Evolutionary conservation across 2,888 invertebrate genomes (phyloP), one percentile per base, ranked within the genome.

Genomic region (Nudaria mundana): DNA sequence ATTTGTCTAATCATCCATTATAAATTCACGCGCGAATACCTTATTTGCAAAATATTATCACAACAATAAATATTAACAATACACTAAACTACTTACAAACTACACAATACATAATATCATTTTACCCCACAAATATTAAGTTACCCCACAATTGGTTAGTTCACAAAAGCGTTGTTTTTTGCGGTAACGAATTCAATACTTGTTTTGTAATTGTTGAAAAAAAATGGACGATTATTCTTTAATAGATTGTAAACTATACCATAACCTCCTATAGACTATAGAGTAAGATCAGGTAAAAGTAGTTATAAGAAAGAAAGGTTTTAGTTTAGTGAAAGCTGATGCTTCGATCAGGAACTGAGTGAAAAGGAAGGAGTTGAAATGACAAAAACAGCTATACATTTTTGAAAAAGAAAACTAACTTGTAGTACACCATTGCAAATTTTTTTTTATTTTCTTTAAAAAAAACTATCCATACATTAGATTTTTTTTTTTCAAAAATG

Each of bases 1-100:
- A 22, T 25, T 22, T 26, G 16, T 38, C 15, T 25, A 40, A 18
- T 23, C 28, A 14, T 13, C 20, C 3, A 42, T 42, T 42, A 42
- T 44, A 47, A 45, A 58, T 48, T 61, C 62, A 65, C 66, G 68
- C 46, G 7, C 48, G 45, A 44, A 47, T 70, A 64, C 67, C 51
- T 50, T 56, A 63, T 66, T 72, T 62, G 68, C 72, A 57, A 68
- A 72, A 72, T 63, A 71, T 67, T 67, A 58, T 60, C 44, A 49
- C 51, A 57, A 50, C 45, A 53, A 51, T 41, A 32, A 37, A 44
- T 13, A 34, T 34, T 42, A 48, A 48, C 34, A 44, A 41, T 43
- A 30, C 8, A 47, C 36, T 42, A 39, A 40, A 40, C 14, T 36
- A 44, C 43, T 36, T 29, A 33, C 20, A 41, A 34, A 24, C 4